Evolutionary conservation across 2,797 vertebrate species (phyloP), one percentile per base, ranked within the genome.

Genomic region (Pseudopleuronectes americanus): DNA sequence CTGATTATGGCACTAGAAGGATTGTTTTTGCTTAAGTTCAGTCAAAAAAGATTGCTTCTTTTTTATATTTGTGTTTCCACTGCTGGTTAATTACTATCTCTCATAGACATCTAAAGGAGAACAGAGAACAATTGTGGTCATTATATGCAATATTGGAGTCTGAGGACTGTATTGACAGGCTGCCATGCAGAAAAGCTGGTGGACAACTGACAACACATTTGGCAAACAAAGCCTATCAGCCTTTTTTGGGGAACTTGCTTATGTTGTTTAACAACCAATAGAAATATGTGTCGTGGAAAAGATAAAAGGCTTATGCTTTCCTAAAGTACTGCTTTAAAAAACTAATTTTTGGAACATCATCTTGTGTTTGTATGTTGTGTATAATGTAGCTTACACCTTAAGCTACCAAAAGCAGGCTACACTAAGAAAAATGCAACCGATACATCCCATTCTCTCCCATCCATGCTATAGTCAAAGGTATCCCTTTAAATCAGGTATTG

Each of bases 221-320:
- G 19, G 24, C 22, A 56, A 76, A 56, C 13, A 61, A 64, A 70
- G 51, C 45, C 9, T 47, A n/a, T 71, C 19, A 28, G 26, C 14
- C 13, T 63, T 38, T 64, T 63, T 57, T 52, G 21, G 53, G 54
- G 52, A 59, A 55, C 38, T 78, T 47, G 28, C 19, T 54, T 47
- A 57, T 6, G 6, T 26, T 22, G 24, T 71, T 76, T 56, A 60
- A 12, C 23, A 23, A 60, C 45, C 54, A 57, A 57, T 31, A 61
- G 10, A 66, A 60, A 60, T 13, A 28, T 59, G 49, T 54, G 38
- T 57, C 6, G 56, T 31, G 28, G 23, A 19, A 66, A 71, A 43
- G 13, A 61, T 31, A 21, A 31, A 65, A 56, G 2, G 45, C 63
- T 57, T 77, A 60, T 28, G 13, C 36, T 62, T 60, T 61, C 21